These are phyloP conservation scores for Rhopalosiphum nymphaeae DNA, from an alignment of 2,888 invertebrate species.

Conservation along the genomic window DNA sequence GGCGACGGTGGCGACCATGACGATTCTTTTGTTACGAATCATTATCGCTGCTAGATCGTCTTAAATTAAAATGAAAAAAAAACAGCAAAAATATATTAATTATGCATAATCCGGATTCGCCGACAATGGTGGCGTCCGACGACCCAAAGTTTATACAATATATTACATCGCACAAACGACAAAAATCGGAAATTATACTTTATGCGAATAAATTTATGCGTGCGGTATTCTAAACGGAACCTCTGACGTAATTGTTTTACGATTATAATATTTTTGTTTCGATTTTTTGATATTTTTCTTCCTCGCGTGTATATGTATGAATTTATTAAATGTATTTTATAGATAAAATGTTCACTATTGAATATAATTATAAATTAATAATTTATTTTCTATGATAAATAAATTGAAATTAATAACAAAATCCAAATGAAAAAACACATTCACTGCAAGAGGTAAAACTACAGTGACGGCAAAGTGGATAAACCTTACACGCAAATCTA, in stretches of 20 bases:
- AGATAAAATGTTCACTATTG: neutral
- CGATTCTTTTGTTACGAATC: slow-evolving; percentile 19
- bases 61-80: slow-evolving; percentile 15
- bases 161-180: neutral
- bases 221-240: neutral
- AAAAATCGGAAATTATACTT: neutral
- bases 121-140: neutral
- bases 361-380: too few species aligned
- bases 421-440: neutral
- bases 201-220: neutral
- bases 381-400: neutral
- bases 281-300: neutral
- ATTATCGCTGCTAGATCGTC: slow-evolving; percentile 3
- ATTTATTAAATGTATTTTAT: neutral
- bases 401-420: neutral
- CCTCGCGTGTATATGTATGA: neutral
- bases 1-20: neutral
- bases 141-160: neutral
- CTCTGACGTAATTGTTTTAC: neutral
- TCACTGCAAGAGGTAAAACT: neutral
- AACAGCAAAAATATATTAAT: slow-evolving; percentile 30
- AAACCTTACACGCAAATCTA: too few species aligned
- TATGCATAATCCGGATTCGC: slow-evolving; percentile 5
- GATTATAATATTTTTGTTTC: neutral
- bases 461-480: too few species aligned